Conservation (phyloP, 2,797 vertebrate species). For the Parauchenoglanis punctatus region DNA sequence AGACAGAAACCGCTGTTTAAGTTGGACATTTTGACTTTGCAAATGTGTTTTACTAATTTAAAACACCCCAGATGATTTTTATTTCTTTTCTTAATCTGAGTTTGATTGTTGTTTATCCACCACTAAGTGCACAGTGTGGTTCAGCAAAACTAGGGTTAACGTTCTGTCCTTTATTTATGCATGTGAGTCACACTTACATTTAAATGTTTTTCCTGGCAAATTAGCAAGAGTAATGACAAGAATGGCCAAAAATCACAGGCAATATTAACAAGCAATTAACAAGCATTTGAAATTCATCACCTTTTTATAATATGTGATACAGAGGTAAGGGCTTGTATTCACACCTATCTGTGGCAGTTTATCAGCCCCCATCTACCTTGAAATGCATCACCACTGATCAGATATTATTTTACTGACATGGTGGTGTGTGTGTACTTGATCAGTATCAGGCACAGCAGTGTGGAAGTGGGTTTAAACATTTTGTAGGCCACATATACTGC, state of each 20-base stretch:
- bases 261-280: slow-evolving; percentile 6
- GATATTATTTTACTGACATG: background rate
- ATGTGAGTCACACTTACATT: slow-evolving; percentile 1
- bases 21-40: slow-evolving; percentile 22
- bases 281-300: background rate
- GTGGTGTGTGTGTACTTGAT: background rate
- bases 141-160: slow-evolving; percentile 6
- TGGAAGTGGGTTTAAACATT: background rate
- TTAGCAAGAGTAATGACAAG: background rate
- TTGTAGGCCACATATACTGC: background rate
- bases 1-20: background rate
- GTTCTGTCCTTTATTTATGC: slow-evolving; percentile 1
- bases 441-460: background rate
- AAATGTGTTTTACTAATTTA: slow-evolving; percentile 22
- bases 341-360: background rate
- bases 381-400: background rate
- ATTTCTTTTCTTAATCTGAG: background rate
- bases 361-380: background rate
- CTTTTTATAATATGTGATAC: background rate
- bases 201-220: background rate
- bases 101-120: background rate
- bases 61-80: background rate
- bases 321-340: background rate
- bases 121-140: background rate
- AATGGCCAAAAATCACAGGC: background rate